Evolutionary conservation across 1,140 invertebrate species (phyloP).

Genomic region (Proctacanthus coquilletti): DNA sequence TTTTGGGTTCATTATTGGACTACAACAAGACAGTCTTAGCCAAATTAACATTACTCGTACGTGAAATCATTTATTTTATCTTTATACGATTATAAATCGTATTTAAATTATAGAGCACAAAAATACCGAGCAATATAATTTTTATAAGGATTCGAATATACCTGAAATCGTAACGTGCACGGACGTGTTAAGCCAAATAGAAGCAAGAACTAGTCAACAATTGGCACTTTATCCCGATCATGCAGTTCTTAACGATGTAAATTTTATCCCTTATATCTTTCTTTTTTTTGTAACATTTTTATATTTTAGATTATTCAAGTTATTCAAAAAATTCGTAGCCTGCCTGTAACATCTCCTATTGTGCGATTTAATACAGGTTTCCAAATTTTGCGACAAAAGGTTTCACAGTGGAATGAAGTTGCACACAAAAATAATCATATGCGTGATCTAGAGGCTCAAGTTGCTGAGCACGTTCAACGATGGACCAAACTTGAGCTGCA

Average conservation of each 20-base stretch:
- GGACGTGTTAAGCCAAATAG: conserved; percentile 47
- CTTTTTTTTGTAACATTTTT: background rate
- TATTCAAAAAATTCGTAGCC: conserved; percentile 56
- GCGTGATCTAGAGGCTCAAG: conserved; percentile 43
- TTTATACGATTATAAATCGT: conserved; percentile 2
- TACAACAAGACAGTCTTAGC: conserved; percentile 17
- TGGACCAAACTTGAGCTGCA: conserved; percentile 87
- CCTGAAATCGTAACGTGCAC: conserved; percentile 57
- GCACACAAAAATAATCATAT: conserved; percentile 78
- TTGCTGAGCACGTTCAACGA: conserved; percentile 69
- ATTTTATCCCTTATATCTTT: conserved; percentile 9
- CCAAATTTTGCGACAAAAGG: conserved; percentile 70
- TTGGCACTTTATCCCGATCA: conserved; percentile 78
- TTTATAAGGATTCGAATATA: conserved; percentile 76
- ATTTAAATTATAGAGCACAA: too few species aligned
- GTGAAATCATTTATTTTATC: too few species aligned
- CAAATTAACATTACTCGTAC: background rate
- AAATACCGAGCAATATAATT: conserved; percentile 40
- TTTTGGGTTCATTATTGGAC: conserved; percentile 13
- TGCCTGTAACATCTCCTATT: conserved; percentile 65
- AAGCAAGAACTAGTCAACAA: conserved; percentile 46
- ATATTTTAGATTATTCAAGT: conserved; percentile 43
- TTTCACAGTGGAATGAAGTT: conserved; percentile 83
- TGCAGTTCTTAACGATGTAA: conserved; percentile 64
- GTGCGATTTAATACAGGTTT: conserved; percentile 80